Base-by-base conservation (phyloP, 2,797 vertebrate genomes). In the Syngnathus rostellatus region DNA sequence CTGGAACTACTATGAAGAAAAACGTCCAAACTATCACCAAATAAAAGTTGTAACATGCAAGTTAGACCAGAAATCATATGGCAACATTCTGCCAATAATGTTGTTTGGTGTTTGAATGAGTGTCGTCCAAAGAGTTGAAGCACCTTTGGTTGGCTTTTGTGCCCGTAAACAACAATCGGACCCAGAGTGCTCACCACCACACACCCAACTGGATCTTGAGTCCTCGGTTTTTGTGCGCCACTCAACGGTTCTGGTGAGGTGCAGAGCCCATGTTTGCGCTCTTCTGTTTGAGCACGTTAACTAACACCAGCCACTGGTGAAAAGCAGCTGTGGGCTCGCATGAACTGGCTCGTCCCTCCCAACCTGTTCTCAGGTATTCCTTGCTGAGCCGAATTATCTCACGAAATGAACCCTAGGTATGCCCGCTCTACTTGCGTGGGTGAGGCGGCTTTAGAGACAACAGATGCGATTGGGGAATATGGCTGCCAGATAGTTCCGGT, bases 321-420 rank as follows among this genome's bases (percentile, higher is more conserved):
- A 80, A 77, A 12, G 57, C 14, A 55, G 62, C 66, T 70, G 69
- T 80, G 76, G 65, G 63, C 38, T 63, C 40, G 40, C 53, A 63
- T 64, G 38, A 62, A 74, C 67, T 16, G 72, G 71, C 76, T 82
- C 63, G 9, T 71, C 79, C 69, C 68, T 80, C 69, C 65, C 79
- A 85, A 89, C 86, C 83, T 80, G 87, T 88, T 90, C 71, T 83
- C 69, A 65, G 78, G 78, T 73, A 75, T 83, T 80, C 40, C 39
- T 59, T 23, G 73, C 51, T 72, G 17, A 23, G 43, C 51, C 0
- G 21, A 79, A 78, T 75, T 59, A 73, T 76, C 39, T 19, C 64
- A 68, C 64, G 65, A 54, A 63, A 37, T 39, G n/a, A 79, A n/a
- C 2, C 11, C 61, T 64, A 73, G 75, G 67, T 64, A 83, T 78